Percentiles rank a stretch among this genome's conserved stretches.
Conservation (phyloP, 2,888 invertebrate genomes). For the Athrips mouffetella region DNA sequence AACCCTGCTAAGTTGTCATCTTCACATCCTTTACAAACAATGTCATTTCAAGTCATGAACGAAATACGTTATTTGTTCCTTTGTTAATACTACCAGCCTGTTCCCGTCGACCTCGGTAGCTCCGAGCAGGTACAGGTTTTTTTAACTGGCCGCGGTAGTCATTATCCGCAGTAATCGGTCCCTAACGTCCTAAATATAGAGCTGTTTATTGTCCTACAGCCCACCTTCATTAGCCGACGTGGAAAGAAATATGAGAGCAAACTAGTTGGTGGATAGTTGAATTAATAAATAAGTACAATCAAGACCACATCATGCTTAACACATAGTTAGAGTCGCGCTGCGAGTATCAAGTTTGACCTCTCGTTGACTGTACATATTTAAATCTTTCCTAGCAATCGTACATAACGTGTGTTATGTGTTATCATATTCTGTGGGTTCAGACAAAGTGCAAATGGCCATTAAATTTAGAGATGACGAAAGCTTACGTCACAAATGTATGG, state of each 20-base stretch:
- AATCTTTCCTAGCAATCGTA: too few relatives aligned
- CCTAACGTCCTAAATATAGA: conserved; percentile 32
- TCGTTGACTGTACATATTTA: too few relatives aligned
- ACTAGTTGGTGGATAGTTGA: background rate
- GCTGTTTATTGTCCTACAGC: conserved; percentile 42
- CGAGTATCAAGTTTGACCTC: too few relatives aligned
- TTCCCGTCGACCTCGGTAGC: conserved; percentile 53
- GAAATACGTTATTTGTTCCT: conserved; percentile 1
- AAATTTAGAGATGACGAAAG: too few relatives aligned
- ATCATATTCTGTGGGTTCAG: too few relatives aligned
- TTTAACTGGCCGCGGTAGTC: conserved; percentile 49
- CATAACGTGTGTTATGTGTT: too few relatives aligned
- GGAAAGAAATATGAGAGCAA: background rate
- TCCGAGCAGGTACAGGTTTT: conserved; percentile 62
- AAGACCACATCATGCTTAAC: too few relatives aligned
- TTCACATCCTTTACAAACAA: background rate
- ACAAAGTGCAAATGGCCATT: too few relatives aligned
- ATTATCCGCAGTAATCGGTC: conserved; percentile 51
- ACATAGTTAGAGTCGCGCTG: too few relatives aligned
- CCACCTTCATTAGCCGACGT: background rate
- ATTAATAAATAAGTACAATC: too few relatives aligned
- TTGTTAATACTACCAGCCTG: conserved; percentile 19
- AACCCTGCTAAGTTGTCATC: background rate
- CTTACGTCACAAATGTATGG: too few relatives aligned
- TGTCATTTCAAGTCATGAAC: conserved; percentile 2